Evolutionary conservation across 2,888 invertebrate genomes (phyloP).

Genomic region (Diogma glabrata): DNA sequence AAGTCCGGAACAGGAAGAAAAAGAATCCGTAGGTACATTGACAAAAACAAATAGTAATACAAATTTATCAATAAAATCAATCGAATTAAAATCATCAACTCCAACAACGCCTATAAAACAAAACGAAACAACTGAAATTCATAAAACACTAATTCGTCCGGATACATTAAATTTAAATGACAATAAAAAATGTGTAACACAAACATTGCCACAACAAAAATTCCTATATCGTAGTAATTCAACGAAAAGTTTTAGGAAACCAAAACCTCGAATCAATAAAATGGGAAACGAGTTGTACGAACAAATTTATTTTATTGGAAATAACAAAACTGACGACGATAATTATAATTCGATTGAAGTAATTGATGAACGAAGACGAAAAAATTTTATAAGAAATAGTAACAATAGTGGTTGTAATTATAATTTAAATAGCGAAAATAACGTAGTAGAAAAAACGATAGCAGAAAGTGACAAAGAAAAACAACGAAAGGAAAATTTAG

Average conservation of each 20-base stretch:
- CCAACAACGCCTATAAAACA: slow-evolving; percentile 9
- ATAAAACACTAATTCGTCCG: slow-evolving; percentile 10
- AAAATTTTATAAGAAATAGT: slow-evolving; percentile 23
- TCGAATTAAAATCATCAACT: neutral
- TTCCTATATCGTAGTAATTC: slow-evolving; percentile 32
- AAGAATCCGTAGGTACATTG: slow-evolving; percentile 8
- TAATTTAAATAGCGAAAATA: neutral
- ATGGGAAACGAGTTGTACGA: slow-evolving; percentile 28
- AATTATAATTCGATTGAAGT: slow-evolving; percentile 34
- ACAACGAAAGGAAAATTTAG: too few species aligned
- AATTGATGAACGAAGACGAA: slow-evolving; percentile 34
- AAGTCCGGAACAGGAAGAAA: slow-evolving; percentile 21
- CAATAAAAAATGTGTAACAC: neutral
- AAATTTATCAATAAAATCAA: neutral
- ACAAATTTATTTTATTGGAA: slow-evolving; percentile 24
- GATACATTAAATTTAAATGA: slow-evolving; percentile 7
- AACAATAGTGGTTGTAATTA: neutral
- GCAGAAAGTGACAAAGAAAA: too few species aligned
- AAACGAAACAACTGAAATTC: slow-evolving; percentile 14
- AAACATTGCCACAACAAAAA: slow-evolving; percentile 14
- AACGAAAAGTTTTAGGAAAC: slow-evolving; percentile 33
- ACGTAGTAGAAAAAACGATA: neutral
- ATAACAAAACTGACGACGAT: slow-evolving; percentile 21
- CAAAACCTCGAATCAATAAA: slow-evolving; percentile 27
- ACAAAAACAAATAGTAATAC: neutral